Evolutionary conservation across 2,797 vertebrate species (phyloP), one percentile per base, ranked within the genome.

Genomic region (Eulemur albifrons): DNA sequence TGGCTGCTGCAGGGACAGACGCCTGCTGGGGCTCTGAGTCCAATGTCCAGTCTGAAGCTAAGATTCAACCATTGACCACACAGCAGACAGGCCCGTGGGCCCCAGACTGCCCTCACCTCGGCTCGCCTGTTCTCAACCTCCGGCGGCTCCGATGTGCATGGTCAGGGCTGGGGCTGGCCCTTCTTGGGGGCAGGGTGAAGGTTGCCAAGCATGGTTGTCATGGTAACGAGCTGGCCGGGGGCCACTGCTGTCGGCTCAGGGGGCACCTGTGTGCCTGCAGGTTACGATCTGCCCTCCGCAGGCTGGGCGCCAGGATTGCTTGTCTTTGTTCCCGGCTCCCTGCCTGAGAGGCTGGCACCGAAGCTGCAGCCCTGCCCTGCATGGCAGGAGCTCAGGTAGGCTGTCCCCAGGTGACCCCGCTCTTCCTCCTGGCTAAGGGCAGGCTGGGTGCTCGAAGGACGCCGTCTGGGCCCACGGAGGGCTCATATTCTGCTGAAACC

Each of bases 291-390:
- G 77, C 95, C 97, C 94, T 96, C 92, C 92, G 69, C 73, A 59
- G 97, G 83, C 69, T 2, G 6, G 59, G 48, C 59, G 92, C 93
- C 98, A 98, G 95, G 93, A 73, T 86, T 18, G 67, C 85, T 54
- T 21, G 54, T 57, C 35, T 97, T 98, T 97, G 97, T 97, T 97
- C 94, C 86, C 72, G 61, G 96, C 95, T 97, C 69, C 88, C 48
- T 80, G 93, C 90, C 72, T 84, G 94, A n/a, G 89, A 95, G 63
- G 82, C 89, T 27, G 18, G 95, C 87, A 83, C 83, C 59, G 38
- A 43, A 90, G 95, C n/a, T 25, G 15, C 90, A 40, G 95, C 61
- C 54, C 97, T 38, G 13, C 96, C 82, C 38, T 54, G 11, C 6
- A 35, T 77, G 89, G 94, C 93, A 50, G 63, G 79, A 75, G 88